Percentiles rank a stretch among this genome's conserved stretches.
phyloP scores from a whole-genome alignment of 1,140 invertebrate genomes.

The Cydia fagiglandana region DNA sequence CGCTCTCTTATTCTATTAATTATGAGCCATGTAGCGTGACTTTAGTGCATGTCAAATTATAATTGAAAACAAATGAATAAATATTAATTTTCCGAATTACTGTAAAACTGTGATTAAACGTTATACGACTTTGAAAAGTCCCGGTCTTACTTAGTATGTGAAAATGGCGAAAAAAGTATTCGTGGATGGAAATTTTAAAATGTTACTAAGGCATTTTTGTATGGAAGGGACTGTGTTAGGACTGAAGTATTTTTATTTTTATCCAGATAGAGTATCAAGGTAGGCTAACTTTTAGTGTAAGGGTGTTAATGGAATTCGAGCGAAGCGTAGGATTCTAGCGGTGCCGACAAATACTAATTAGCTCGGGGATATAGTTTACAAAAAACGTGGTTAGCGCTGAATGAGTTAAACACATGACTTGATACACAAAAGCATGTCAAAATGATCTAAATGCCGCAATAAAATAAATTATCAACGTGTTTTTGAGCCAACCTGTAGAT shows the following conservation, averaged over 20 bases:
- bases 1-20: not conserved
- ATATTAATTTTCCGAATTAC: too few species aligned
- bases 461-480: too few species aligned
- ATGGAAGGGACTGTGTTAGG: conserved; percentile 56
- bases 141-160: not conserved
- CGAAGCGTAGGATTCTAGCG: too few species aligned
- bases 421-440: too few species aligned
- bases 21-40: not conserved
- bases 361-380: too few species aligned
- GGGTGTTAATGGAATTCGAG: not conserved
- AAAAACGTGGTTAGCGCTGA: too few species aligned
- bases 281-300: conserved; percentile 37
- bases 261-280: conserved; percentile 61
- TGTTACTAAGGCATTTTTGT: conserved; percentile 53
- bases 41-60: conserved; percentile 14
- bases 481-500: too few species aligned
- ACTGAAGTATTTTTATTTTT: conserved; percentile 68
- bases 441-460: too few species aligned
- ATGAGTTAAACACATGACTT: too few species aligned
- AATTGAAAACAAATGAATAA: not conserved
- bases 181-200: conserved; percentile 44
- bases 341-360: too few species aligned
- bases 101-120: not conserved
- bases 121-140: not conserved
- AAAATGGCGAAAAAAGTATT: conserved; percentile 34